Base-by-base conservation (phyloP, 1,140 invertebrate genomes). In the Atta cephalotes region DNA sequence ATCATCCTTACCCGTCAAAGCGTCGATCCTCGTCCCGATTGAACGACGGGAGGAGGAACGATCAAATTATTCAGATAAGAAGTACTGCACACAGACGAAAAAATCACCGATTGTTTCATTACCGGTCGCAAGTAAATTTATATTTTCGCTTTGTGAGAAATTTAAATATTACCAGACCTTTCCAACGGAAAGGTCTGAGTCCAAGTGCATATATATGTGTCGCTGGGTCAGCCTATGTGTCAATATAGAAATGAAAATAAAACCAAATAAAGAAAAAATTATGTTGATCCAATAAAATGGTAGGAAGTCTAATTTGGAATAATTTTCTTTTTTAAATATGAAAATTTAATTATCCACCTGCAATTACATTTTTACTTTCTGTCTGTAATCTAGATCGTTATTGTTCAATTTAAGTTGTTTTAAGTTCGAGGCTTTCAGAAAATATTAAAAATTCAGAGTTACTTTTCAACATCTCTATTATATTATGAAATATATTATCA, bases 1-100 rank as follows among this genome's bases (percentile, higher is more conserved):
- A 93, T 92, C 91, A 90, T 93, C 92, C 88, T 92, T 87, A 90
- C 87, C 78, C 66, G 88, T 90, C 89, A 86, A 88, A 88, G 28
- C 79, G 85, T 72, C 89, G 86, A 90, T 86, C 63, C 82, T 63
- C 60, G 56, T 49, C 58, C 18, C 68, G 76, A 89, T 89, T 70
- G 85, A 89, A 78, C 62, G 72, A 18, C 49, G 49, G 68, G 21
- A 62, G 63, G 62, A 45, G 45, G 56, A 72, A 28, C 16, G 28
- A 25, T 9, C 68, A 82, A 39, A 84, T 56, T 74, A 51, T 84
- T 84, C 80, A 63, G 56, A 84, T 76, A 84, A 82, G n/a, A 58
- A 65, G 70, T 56, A 28, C 28, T 58, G 16, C 4, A 2, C 10
- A 12, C 51, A 58, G 39, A 51, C 21, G 3, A 25, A 56, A 60